phyloP scores from a whole-genome alignment of 2,113 vertebrate species.

The Gnathonemus echidnorhynchus region DNA sequence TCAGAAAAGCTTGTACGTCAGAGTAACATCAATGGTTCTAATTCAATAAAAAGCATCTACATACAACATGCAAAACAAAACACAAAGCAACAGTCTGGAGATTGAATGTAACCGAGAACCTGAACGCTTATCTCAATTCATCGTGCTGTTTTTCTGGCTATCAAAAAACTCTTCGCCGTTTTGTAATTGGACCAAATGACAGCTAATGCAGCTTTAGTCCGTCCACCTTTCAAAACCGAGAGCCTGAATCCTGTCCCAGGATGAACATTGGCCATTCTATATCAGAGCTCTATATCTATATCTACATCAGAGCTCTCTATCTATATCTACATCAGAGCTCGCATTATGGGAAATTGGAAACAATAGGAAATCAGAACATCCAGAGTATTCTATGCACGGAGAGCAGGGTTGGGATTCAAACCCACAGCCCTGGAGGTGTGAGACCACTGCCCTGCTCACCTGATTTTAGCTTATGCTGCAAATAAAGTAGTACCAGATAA shows the following conservation, averaged over 20 bases:
- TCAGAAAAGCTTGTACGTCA: background rate
- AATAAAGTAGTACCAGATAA: background rate
- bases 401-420: background rate
- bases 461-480: background rate
- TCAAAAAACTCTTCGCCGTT: background rate
- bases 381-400: background rate
- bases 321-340: background rate
- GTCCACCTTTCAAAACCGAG: background rate
- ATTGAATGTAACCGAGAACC: background rate
- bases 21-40: background rate
- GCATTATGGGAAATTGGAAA: background rate
- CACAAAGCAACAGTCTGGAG: background rate
- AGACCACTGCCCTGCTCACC: background rate
- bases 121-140: background rate
- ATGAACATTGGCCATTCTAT: background rate
- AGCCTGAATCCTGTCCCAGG: background rate
- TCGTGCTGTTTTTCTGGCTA: background rate
- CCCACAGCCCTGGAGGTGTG: background rate
- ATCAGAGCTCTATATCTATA: background rate
- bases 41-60: background rate
- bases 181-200: background rate
- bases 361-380: background rate
- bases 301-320: too few species aligned
- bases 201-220: background rate
- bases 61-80: background rate